These are phyloP conservation scores for silkworm (Bombyx mori) DNA, from an alignment of 1,140 invertebrate species.

Conservation along the genomic window ASM3026992v2 NC_085123.1:8392001-8392500, in stretches of 20 bases:
- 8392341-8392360: constrained; percentile 45
- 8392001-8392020: too few relatives aligned
- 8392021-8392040: too few relatives aligned
- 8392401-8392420: constrained; percentile 34
- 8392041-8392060: too few relatives aligned
- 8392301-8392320: constrained; percentile 34
- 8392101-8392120: constrained; percentile 36
- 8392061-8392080: too few relatives aligned
- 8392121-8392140: constrained; percentile 21
- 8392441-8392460: constrained; percentile 42
- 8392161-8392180: constrained; percentile 50
- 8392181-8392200: constrained; percentile 52
- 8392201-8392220: constrained; percentile 13
- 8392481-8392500: constrained; percentile 19
- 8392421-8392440: constrained; percentile 36
- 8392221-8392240: not conserved
- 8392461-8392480: constrained; percentile 31
- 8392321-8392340: constrained; percentile 37
- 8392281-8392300: constrained; percentile 26
- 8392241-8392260: constrained; percentile 7
- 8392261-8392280: constrained; percentile 7
- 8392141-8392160: constrained; percentile 24
- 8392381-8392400: constrained; percentile 45
- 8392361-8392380: constrained; percentile 58
- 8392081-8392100: not conserved